Conservation (phyloP, 2,888 invertebrate genomes). For the Blastobasis lacticolella region DNA sequence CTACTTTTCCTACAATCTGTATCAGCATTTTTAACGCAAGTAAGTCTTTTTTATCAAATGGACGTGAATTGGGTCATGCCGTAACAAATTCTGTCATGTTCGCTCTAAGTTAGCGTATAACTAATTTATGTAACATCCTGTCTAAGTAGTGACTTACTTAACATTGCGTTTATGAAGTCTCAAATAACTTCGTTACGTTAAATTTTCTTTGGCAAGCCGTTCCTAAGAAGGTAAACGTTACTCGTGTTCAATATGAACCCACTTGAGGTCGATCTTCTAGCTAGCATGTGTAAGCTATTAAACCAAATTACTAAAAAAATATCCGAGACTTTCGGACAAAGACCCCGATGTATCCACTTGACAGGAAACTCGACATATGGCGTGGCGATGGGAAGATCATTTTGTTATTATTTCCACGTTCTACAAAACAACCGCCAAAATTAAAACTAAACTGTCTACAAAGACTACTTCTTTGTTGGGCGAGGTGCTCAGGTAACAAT, state of each 20-base stretch:
- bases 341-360: slow-evolving; percentile 35
- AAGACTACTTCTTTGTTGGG: too few relatives aligned
- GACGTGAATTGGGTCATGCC: too few relatives aligned
- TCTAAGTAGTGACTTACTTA: neutral
- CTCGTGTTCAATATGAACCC: slow-evolving; percentile 6
- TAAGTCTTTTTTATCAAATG: too few relatives aligned
- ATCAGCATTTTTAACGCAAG: too few relatives aligned
- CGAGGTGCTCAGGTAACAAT: too few relatives aligned
- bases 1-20: too few relatives aligned
- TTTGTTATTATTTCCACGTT: slow-evolving; percentile 42
- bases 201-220: neutral
- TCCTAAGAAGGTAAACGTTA: neutral
- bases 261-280: slow-evolving; percentile 6
- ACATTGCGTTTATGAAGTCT: neutral
- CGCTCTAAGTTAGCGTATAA: neutral
- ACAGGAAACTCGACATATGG: slow-evolving; percentile 44
- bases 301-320: slow-evolving; percentile 20
- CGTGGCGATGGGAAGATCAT: slow-evolving; percentile 29
- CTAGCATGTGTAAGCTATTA: slow-evolving; percentile 20
- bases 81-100: too few relatives aligned
- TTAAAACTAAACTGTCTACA: too few relatives aligned
- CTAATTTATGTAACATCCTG: neutral
- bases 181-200: neutral
- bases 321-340: slow-evolving; percentile 23
- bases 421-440: too few relatives aligned